phyloP scores from a whole-genome alignment of 2,888 invertebrate species.

The Achlya flavicornis region DNA sequence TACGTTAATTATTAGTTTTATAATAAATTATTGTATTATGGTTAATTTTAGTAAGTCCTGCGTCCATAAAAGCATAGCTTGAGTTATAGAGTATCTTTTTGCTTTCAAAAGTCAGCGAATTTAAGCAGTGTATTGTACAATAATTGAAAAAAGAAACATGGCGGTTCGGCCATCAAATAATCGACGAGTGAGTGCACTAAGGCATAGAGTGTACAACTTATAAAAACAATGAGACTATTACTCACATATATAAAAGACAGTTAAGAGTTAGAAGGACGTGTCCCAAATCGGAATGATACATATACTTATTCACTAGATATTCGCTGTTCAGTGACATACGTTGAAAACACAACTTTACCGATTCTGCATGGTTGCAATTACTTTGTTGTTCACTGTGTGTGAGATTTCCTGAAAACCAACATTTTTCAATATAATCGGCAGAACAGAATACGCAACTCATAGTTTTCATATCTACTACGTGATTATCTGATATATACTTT shows the following conservation, averaged over 20 bases:
- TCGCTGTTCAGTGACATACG: not conserved
- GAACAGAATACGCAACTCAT: no score
- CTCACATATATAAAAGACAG: not conserved
- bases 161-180: not conserved
- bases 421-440: not conserved
- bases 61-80: not conserved
- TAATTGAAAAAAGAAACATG: no score
- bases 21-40: no score
- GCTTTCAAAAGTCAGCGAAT: no score
- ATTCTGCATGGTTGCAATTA: not conserved
- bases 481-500: no score
- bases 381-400: not conserved
- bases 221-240: not conserved
- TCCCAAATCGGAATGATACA: constrained; percentile 1
- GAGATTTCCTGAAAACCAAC: not conserved
- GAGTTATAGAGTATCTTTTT: no score
- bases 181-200: not conserved
- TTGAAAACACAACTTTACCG: not conserved
- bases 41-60: not conserved
- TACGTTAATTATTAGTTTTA: no score
- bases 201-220: not conserved
- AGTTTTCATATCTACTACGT: no score
- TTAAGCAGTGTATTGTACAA: no score
- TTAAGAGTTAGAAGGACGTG: not conserved
- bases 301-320: not conserved